Evolutionary conservation across 2,113 vertebrate species (phyloP).

Genomic region (Hylia prasina): DNA sequence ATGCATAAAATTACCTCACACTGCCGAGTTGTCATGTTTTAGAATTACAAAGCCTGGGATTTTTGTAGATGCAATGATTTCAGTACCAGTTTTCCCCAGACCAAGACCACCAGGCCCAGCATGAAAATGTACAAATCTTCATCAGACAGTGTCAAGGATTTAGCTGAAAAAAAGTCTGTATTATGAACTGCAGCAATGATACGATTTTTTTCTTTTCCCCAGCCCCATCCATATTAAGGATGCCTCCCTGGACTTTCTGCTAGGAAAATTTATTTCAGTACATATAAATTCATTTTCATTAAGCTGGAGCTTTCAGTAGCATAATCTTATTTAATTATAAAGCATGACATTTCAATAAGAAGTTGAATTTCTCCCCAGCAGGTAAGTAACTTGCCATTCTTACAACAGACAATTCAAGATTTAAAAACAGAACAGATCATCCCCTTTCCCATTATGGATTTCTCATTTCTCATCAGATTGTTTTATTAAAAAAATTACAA

Average conservation of each 20-base stretch:
- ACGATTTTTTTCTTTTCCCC: accelerated
- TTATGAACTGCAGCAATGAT: neutral
- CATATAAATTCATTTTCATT: neutral
- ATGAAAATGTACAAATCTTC: neutral
- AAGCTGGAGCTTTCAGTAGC: neutral
- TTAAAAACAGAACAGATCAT: neutral
- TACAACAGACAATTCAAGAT: neutral
- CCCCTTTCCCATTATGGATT: neutral
- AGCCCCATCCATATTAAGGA: neutral
- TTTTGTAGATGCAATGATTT: neutral
- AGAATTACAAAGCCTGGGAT: neutral
- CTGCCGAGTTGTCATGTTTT: neutral
- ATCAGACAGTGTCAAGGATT: neutral
- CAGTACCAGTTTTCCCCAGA: neutral
- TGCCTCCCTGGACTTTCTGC: neutral
- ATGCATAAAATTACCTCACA: neutral
- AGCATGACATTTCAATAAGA: slow-evolving; percentile 6
- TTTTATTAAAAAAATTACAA: neutral
- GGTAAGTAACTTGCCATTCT: neutral
- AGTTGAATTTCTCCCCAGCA: neutral
- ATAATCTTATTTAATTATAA: slow-evolving; percentile 30
- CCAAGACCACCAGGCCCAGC: neutral
- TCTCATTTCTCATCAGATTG: neutral
- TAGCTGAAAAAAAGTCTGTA: neutral
- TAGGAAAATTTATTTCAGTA: slow-evolving; percentile 4